These are phyloP conservation scores for Diacarnus erythraeanus DNA, from an alignment of 37 sponge, comb jelly and placozoan species.

Conservation along the genomic window DNA sequence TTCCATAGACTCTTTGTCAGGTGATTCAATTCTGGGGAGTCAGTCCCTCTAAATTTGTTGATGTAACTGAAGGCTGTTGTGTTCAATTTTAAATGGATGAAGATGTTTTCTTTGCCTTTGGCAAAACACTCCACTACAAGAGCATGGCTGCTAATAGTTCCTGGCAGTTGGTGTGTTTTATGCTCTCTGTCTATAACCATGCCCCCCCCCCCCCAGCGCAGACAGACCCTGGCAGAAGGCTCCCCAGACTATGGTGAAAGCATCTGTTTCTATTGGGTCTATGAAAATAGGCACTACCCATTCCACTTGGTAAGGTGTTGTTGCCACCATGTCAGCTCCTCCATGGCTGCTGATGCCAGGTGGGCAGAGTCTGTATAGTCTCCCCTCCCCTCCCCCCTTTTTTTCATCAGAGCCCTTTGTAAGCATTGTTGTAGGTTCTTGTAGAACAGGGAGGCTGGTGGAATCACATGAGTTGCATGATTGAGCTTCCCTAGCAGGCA, in stretches of 20 bases:
- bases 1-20: slow-evolving; percentile 32
- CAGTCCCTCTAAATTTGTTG: slow-evolving; percentile 47
- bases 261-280: slow-evolving; percentile 36
- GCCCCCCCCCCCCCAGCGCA: slow-evolving; percentile 38
- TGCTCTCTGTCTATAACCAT: slow-evolving; percentile 43
- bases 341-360: not conserved
- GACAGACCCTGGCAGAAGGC: slow-evolving; percentile 34
- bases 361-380: slow-evolving; percentile 1
- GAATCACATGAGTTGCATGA: slow-evolving; percentile 19
- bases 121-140: slow-evolving; percentile 48
- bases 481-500: slow-evolving; percentile 35
- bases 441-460: slow-evolving; percentile 34
- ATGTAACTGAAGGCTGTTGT: slow-evolving; percentile 43
- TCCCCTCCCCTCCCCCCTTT: not conserved
- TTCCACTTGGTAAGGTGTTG: slow-evolving; percentile 37
- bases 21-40: slow-evolving; percentile 7
- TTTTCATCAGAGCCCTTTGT: not conserved
- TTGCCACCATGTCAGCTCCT: slow-evolving; percentile 50
- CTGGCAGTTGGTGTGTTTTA: slow-evolving; percentile 68
- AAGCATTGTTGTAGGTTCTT: slow-evolving; percentile 23
- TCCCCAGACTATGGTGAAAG: slow-evolving; percentile 53
- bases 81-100: slow-evolving; percentile 25
- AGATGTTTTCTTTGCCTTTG: slow-evolving; percentile 17
- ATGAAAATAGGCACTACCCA: slow-evolving; percentile 17
- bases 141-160: slow-evolving; percentile 45